Conservation (phyloP, 2,888 invertebrate genomes). For the Lochmaea crataegi region DNA sequence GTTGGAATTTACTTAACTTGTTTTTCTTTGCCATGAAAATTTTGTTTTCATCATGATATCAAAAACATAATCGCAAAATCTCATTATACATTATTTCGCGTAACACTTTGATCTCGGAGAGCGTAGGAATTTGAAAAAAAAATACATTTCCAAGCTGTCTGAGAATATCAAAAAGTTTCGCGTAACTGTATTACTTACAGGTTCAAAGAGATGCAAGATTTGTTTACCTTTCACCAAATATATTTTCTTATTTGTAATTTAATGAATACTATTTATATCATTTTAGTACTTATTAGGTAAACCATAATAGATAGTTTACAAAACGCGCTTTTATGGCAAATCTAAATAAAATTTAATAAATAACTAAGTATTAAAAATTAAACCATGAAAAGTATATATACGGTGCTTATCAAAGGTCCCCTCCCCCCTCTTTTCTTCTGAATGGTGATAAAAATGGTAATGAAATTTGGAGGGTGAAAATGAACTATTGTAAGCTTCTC, state of each 20-base stretch:
- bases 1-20: not conserved
- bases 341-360: too few relatives aligned
- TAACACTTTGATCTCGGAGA: not conserved
- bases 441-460: too few relatives aligned
- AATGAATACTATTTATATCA: not conserved
- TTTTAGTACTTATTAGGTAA: not conserved
- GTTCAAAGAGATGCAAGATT: not conserved
- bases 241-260: not conserved
- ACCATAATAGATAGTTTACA: too few relatives aligned
- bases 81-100: slow-evolving; percentile 3
- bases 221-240: not conserved
- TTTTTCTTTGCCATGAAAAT: slow-evolving; percentile 2
- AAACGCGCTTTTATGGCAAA: too few relatives aligned
- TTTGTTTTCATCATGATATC: not conserved
- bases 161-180: not conserved
- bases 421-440: too few relatives aligned
- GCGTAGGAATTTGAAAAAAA: not conserved
- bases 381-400: too few relatives aligned
- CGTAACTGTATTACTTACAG: not conserved
- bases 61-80: slow-evolving; percentile 5
- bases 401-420: too few relatives aligned
- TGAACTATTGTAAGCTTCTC: too few relatives aligned
- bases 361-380: too few relatives aligned
- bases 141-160: not conserved
- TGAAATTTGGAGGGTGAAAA: too few relatives aligned